Conservation (phyloP, 1,140 invertebrate species). For the Pantala flavescens region DNA sequence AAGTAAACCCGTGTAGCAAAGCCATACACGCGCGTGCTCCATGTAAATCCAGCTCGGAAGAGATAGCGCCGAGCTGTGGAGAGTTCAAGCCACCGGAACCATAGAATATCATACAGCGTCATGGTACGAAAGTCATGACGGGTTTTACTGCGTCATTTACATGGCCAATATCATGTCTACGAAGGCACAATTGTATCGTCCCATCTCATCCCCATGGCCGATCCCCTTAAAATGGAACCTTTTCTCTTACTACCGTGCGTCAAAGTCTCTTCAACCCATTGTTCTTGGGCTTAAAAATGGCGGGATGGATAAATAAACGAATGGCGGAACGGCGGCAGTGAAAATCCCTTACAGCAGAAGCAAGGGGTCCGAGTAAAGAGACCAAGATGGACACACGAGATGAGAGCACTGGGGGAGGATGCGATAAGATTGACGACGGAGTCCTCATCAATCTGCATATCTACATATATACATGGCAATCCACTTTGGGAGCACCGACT, state of each 20-base stretch:
- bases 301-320: too few relatives aligned
- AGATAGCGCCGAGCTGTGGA: too few relatives aligned
- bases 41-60: too few relatives aligned
- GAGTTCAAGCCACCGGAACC: not conserved
- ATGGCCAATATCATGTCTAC: constrained; percentile 1
- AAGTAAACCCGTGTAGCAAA: too few relatives aligned
- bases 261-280: too few relatives aligned
- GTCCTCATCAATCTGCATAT: not conserved
- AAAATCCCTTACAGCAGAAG: not conserved
- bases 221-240: too few relatives aligned
- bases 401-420: not conserved
- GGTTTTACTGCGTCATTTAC: constrained; percentile 3
- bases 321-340: too few relatives aligned
- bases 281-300: too few relatives aligned
- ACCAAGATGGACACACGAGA: not conserved
- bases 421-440: not conserved
- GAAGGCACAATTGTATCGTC: constrained; percentile 9
- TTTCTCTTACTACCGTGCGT: too few relatives aligned
- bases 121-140: not conserved
- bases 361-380: not conserved
- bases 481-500: not conserved
- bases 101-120: not conserved
- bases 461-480: constrained; percentile 6
- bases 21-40: too few relatives aligned
- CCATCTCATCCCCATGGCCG: not conserved